Percentiles rank a stretch among this genome's conserved stretches.
phyloP scores from a whole-genome alignment of 2,888 invertebrate genomes.

The Troilus luridus region DNA sequence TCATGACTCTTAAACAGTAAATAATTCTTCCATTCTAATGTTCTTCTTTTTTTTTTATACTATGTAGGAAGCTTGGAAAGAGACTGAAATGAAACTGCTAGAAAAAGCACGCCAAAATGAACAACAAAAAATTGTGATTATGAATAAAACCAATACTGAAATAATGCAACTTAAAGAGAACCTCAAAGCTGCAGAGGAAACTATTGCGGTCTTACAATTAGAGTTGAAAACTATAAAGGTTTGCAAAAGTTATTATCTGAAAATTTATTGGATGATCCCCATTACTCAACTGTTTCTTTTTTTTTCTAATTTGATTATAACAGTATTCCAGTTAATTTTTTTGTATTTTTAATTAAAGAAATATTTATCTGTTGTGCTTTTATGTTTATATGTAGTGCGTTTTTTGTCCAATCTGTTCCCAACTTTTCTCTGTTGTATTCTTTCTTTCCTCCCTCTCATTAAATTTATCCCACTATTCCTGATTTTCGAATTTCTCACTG shows the following conservation, averaged over 20 bases:
- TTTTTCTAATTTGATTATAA: no score
- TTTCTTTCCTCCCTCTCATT: no score
- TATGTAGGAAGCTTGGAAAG: slow-evolving; percentile 64
- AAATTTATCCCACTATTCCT: no score
- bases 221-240: slow-evolving; percentile 54
- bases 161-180: slow-evolving; percentile 62
- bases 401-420: no score
- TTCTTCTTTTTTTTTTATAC: background rate
- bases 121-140: slow-evolving; percentile 59
- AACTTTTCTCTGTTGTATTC: no score
- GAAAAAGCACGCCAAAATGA: slow-evolving; percentile 62
- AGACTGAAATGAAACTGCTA: slow-evolving; percentile 63
- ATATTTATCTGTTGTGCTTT: no score
- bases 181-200: slow-evolving; percentile 51
- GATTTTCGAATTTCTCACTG: no score
- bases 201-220: slow-evolving; percentile 15
- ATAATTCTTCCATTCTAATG: background rate
- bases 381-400: no score
- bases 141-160: slow-evolving; percentile 59
- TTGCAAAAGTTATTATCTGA: background rate
- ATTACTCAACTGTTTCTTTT: no score
- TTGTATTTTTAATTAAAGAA: no score
- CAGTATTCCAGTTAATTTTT: no score
- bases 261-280: background rate
- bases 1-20: background rate